These are phyloP conservation scores for Egretta garzetta DNA, from an alignment of 2,113 vertebrate genomes.

Conservation along the genomic window DNA sequence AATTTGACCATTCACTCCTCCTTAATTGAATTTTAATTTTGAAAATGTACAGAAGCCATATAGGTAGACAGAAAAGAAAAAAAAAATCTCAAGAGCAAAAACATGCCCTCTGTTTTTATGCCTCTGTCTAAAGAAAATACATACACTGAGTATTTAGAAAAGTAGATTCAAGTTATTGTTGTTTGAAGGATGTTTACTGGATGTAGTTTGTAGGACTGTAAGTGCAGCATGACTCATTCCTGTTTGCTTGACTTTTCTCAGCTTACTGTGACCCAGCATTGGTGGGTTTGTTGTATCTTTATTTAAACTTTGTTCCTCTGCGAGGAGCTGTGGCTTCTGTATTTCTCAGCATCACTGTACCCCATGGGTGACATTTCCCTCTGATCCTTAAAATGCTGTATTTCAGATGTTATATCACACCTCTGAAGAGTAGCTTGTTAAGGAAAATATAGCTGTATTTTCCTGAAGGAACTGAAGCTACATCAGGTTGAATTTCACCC, in stretches of 20 bases:
- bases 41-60: not conserved
- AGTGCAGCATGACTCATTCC: not conserved
- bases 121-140: not conserved
- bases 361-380: slow-evolving; percentile 3
- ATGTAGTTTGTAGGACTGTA: not conserved
- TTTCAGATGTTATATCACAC: slow-evolving; percentile 36
- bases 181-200: not conserved
- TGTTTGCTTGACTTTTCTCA: slow-evolving; percentile 11
- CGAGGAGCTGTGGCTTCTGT: slow-evolving; percentile 7
- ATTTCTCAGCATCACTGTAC: not conserved
- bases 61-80: not conserved
- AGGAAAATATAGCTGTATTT: slow-evolving; percentile 12
- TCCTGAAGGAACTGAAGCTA: not conserved
- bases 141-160: not conserved
- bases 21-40: not conserved
- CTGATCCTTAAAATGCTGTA: slow-evolving; percentile 40
- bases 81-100: not conserved
- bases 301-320: slow-evolving; percentile 31
- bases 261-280: not conserved
- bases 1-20: not conserved
- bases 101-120: not conserved
- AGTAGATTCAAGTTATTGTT: not conserved
- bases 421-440: not conserved
- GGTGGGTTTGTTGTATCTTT: not conserved
- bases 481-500: slow-evolving; percentile 29